Base-by-base conservation (phyloP, 2,797 vertebrate species). In the Alca torda region DNA sequence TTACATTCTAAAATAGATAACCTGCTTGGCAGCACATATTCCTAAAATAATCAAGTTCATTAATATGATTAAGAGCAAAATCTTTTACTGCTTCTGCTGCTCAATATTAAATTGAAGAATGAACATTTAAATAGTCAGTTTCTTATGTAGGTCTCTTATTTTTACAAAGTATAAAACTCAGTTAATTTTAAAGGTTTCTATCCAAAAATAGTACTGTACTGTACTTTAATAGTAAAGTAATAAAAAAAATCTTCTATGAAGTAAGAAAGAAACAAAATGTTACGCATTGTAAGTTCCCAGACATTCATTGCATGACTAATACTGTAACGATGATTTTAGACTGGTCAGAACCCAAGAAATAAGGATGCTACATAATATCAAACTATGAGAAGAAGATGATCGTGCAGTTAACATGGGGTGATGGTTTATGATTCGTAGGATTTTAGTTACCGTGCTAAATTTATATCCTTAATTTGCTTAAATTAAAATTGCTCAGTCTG, bases 381-480 rank as follows among this genome's bases (percentile, higher is more conserved):
- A 54, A 16, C 16, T 15, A 28, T 56, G 77, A 87, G 51, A 6
- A 56, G 41, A 63, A 11, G 78, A 85, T 33, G 75, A 63, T 80
- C 1, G 0, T 82, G 84, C 50, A 83, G 41, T 90, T 64, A 70
- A 51, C 75, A 60, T 1, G 28, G 82, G 88, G 50, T 1, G 5
- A 46, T 5, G 57, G 46, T 65, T 89, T 50, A 59, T 10, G 65
- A 70, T 84, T 67, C 1, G 45, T 65, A 79, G 80, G 85, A 61
- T 68, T 97, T 94, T 15, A 51, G 83, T 72, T 95, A 26, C 33
- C 5, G n/a, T 74, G 93, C 91, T 97, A 95, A 96, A 95, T 95
- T 96, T 95, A 93, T 83, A 86, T 57, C 68, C 68, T 94, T 95
- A 41, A 81, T 94, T 96, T 97, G 75, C 88, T 96, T 94, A 74